Base-by-base conservation (phyloP, 1,140 invertebrate species). In the Triops longicaudatus region DNA sequence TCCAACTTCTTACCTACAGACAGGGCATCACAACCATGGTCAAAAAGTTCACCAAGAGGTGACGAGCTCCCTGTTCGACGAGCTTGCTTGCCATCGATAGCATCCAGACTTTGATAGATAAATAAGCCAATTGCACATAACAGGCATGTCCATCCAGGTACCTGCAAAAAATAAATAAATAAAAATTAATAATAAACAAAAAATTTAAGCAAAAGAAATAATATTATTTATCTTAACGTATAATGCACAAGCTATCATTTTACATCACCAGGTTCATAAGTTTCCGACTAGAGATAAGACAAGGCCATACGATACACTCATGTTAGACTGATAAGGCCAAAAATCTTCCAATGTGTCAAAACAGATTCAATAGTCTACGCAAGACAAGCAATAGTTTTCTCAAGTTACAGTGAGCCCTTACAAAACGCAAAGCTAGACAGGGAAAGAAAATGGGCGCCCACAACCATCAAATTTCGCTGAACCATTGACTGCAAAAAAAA, bases 51-150 rank as follows among this genome's bases (percentile, higher is more conserved):
- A 1, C 98, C 98, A 22, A 99, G 86, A 0, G 97, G 96, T 42
- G 93, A 92, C 78, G 93, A 95, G 74, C 92, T 92, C 72, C 92
- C 91, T 26, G 98, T 99, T 82, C 97, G 88, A 78, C 98, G 88
- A 0, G 98, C 98, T 86, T 99, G 98, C 86, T 99, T 99, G n/a
- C 98, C 98, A 87, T 99, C 98, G 77, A 96, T 96, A 14, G 98
- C 98, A 87, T 99, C 98, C 79, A 99, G 87, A 82, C 96, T 97
- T 87, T 99, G 98, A 86, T 99, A 99, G 75, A 98, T 86, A 85
- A 99, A 99, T 74, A 99, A 86, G 26, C 98, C 97, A 63, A 98
- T 81, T 1, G 93, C 97, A 85, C 95, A 97, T 0, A 97, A 83
- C 43, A 95, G 87, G 84, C 94, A 97, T 14, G 94, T 90, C 96